Conservation (phyloP, 2,113 vertebrate species). For the Oryzias melastigma region DNA sequence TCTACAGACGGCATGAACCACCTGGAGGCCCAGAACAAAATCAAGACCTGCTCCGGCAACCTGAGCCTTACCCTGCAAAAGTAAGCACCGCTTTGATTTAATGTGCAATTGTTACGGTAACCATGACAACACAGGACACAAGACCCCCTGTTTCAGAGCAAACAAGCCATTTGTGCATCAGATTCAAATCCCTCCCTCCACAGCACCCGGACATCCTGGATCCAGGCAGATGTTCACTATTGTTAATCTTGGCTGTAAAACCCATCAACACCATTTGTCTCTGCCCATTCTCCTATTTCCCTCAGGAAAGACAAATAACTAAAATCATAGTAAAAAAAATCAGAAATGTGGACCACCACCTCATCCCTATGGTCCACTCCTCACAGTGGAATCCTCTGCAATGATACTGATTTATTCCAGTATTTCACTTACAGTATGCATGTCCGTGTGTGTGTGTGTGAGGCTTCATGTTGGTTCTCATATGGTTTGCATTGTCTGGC, state of each 20-base stretch:
- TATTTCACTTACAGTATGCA: conserved; percentile 13
- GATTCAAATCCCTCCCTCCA: conserved; percentile 33
- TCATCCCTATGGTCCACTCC: conserved; percentile 34
- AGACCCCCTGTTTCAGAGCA: conserved; percentile 6
- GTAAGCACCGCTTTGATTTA: conserved; percentile 74
- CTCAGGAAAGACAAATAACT: conserved; percentile 22
- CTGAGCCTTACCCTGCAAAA: conserved; percentile 92
- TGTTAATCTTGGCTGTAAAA: conserved; percentile 16
- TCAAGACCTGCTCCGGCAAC: conserved; percentile 89
- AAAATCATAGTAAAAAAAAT: conserved; percentile 34
- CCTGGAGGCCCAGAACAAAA: conserved; percentile 98
- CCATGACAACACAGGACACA: conserved; percentile 17
- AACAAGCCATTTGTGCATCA: conserved; percentile 20
- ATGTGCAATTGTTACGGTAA: conserved; percentile 30
- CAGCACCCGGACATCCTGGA: conserved; percentile 15
- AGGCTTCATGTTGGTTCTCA: conserved; percentile 34
- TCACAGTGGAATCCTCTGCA: conserved; percentile 33
- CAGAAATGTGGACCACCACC: conserved; percentile 40
- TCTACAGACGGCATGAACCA: conserved; percentile 93
- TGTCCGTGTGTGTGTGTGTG: conserved; percentile 7
- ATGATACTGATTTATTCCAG: conserved; percentile 49
- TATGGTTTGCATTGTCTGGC: conserved; percentile 56
- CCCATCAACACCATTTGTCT: conserved; percentile 37
- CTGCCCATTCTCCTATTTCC: conserved; percentile 44
- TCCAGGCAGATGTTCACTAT: conserved; percentile 54